Evolutionary conservation across 2,797 vertebrate genomes (phyloP), one percentile per base, ranked within the genome.

Genomic region (Neosilurus mollespiculum): DNA sequence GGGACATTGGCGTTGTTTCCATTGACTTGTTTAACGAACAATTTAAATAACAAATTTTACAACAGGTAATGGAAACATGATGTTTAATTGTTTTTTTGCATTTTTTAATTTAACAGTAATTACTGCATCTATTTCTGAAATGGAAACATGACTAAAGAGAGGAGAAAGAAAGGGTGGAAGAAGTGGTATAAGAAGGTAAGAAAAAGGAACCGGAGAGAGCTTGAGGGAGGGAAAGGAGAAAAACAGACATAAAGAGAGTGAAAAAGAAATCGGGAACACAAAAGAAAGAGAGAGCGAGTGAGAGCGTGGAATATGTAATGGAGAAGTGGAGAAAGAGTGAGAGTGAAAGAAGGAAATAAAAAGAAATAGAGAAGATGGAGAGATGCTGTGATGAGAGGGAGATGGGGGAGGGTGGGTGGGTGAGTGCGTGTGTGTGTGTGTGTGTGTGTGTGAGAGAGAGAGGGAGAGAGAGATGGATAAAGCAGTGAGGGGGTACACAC

Each of bases 261-360:
- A 24, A 24, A 53, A 24, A 72, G 2, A 54, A 24, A 71, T n/a
- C 1, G 78, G 69, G 70, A 86, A 87, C 81, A 72, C 82, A 70
- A 54, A 85, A 24, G 53, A 80, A n/a, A 71, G 92, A 94, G 92
- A 89, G 90, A 93, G 77, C 84, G 81, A 77, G 61, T 81, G 18
- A 84, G 62, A 67, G 59, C 76, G 76, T 81, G 66, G 37, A 43
- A n/a, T n/a, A n/a, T n/a, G n/a, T n/a, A n/a, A n/a, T n/a, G n/a
- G n/a, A n/a, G n/a, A n/a, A n/a, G n/a, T n/a, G n/a, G n/a, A n/a
- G 79, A 80, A 78, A 84, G 49, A 73, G 54, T 22, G 84, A 22
- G 51, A 84, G 58, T 82, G 84, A 53, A 76, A 43, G 9, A 43
- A 22, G 22, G 58, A 59, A 7, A 4, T 4, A 22, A 7, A 11